phyloP scores from a whole-genome alignment of 2,113 vertebrate species.

The Diphyllodes magnificus region DNA sequence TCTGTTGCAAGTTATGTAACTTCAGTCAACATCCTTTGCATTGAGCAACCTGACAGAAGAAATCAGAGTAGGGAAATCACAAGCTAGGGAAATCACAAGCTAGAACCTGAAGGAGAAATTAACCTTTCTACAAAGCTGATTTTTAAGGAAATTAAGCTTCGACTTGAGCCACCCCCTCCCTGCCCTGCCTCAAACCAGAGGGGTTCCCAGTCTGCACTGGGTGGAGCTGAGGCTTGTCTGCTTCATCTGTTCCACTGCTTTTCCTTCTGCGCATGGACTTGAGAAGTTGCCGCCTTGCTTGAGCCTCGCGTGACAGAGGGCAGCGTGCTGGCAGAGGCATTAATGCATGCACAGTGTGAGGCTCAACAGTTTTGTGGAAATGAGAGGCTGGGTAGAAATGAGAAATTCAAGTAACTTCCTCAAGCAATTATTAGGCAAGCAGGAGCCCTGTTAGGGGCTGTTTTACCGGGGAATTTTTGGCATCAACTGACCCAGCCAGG shows the following conservation, averaged over 20 bases:
- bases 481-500: background rate
- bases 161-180: fast-evolving
- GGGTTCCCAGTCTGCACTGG: background rate
- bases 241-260: background rate
- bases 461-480: fast-evolving
- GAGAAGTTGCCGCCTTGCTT: background rate
- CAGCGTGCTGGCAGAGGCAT: fast-evolving
- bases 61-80: background rate
- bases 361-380: background rate
- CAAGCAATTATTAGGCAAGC: background rate
- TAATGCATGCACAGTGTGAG: fast-evolving
- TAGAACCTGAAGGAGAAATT: background rate
- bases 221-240: background rate
- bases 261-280: background rate
- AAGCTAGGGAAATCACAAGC: background rate
- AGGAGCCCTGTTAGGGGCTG: background rate
- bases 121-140: background rate
- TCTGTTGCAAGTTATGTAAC: background rate
- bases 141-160: background rate
- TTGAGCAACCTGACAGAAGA: background rate
- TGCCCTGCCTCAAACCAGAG: background rate
- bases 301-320: fast-evolving
- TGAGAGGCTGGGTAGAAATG: background rate
- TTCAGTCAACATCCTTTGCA: background rate
- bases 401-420: background rate